phyloP scores from a whole-genome alignment of 92 coral and sea anemone genomes.

The Pocillopora grandis region DNA sequence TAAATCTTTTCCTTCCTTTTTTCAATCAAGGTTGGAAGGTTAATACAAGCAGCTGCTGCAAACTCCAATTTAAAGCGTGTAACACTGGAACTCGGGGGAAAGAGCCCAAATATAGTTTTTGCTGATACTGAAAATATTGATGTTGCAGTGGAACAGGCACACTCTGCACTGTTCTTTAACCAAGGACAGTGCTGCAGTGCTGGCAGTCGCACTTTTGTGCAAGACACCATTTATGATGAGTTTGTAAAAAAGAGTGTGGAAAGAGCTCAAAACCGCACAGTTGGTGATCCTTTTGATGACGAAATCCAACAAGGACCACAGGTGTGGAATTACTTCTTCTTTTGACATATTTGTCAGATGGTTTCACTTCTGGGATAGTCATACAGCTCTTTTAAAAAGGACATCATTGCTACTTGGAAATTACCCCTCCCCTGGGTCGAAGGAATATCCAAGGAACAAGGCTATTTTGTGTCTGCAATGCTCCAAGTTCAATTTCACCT shows the following conservation, averaged over 20 bases:
- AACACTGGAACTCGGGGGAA: slow-evolving; percentile 98
- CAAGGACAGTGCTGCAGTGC: slow-evolving; percentile 99
- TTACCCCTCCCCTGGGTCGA: too few relatives aligned
- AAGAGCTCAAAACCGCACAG: slow-evolving; percentile 79
- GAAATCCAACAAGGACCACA: slow-evolving; percentile 93
- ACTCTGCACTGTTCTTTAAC: slow-evolving; percentile 85
- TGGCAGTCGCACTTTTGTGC: slow-evolving; percentile 93
- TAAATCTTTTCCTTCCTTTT: background rate
- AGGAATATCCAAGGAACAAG: too few relatives aligned
- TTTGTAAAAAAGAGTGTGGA: slow-evolving; percentile 89
- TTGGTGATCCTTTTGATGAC: slow-evolving; percentile 93
- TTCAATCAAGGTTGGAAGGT: slow-evolving; percentile 71
- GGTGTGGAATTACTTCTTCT: slow-evolving; percentile 38
- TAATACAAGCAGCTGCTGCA: slow-evolving; percentile 92
- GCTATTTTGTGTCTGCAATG: too few relatives aligned
- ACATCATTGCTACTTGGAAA: too few relatives aligned
- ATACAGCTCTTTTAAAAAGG: too few relatives aligned
- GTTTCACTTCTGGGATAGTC: too few relatives aligned
- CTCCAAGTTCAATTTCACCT: too few relatives aligned
- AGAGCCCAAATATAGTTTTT: slow-evolving; percentile 96
- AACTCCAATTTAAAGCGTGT: slow-evolving; percentile 87
- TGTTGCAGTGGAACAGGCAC: slow-evolving; percentile 88
- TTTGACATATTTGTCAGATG: too few relatives aligned
- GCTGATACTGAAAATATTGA: slow-evolving; percentile 81
- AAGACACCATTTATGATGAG: slow-evolving; percentile 90